These are phyloP conservation scores for Cantharis rufa DNA, from an alignment of 2,888 invertebrate genomes.

Conservation along the genomic window DNA sequence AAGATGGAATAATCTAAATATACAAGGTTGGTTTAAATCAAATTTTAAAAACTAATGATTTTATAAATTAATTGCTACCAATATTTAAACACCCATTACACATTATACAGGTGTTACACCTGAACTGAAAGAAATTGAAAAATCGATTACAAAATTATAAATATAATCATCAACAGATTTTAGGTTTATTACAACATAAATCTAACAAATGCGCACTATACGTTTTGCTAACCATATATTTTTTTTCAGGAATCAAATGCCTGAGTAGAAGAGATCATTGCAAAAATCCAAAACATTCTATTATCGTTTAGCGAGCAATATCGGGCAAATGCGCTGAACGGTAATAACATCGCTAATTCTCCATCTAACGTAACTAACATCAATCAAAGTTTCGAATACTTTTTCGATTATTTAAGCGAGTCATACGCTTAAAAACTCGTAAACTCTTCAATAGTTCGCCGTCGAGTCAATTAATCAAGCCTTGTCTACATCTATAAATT, in stretches of 20 bases:
- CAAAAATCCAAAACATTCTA: slow-evolving; percentile 79
- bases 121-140: too few relatives aligned
- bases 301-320: slow-evolving; percentile 74
- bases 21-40: too few relatives aligned
- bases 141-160: too few relatives aligned
- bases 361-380: slow-evolving; percentile 52
- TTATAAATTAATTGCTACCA: too few relatives aligned
- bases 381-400: slow-evolving; percentile 64
- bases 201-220: too few relatives aligned
- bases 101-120: too few relatives aligned
- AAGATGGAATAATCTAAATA: too few relatives aligned
- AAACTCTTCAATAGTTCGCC: slow-evolving; percentile 19
- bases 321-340: slow-evolving; percentile 56
- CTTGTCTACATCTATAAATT: slow-evolving; percentile 25
- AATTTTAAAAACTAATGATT: too few relatives aligned
- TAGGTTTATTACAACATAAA: too few relatives aligned
- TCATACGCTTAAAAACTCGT: slow-evolving; percentile 62
- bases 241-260: slow-evolving; percentile 80
- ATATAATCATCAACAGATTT: too few relatives aligned
- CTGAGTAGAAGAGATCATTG: slow-evolving; percentile 88
- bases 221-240: not conserved
- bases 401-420: slow-evolving; percentile 69
- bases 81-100: too few relatives aligned
- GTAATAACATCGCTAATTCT: slow-evolving; percentile 49
- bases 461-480: slow-evolving; percentile 31